Conservation (phyloP, 2,113 vertebrate species). For the Carollia perspicillata region DNA sequence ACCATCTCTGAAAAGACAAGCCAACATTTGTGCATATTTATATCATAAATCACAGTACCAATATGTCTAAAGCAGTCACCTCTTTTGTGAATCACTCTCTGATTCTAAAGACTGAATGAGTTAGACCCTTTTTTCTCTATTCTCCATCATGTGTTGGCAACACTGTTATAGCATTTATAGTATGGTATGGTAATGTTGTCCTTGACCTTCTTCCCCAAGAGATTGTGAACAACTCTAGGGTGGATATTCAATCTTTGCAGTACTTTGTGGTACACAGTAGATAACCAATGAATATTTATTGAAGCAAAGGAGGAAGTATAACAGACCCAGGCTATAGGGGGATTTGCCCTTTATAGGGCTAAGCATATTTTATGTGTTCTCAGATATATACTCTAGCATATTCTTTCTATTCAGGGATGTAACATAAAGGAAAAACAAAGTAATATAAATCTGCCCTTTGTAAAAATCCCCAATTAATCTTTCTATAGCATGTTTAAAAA, state of each 20-base stretch:
- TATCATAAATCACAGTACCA: conserved; percentile 54
- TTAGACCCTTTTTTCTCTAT: conserved; percentile 9
- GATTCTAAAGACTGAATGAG: neutral
- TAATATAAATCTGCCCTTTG: neutral
- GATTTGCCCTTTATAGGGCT: neutral
- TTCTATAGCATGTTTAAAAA: neutral
- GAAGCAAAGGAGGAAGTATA: neutral
- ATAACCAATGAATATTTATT: neutral
- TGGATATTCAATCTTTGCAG: neutral
- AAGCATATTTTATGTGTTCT: neutral
- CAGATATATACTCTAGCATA: neutral
- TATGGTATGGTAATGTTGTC: neutral
- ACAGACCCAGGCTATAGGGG: neutral
- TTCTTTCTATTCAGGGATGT: neutral
- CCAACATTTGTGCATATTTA: conserved; percentile 56
- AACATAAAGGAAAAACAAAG: neutral
- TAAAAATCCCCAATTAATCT: neutral
- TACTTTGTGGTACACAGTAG: neutral
- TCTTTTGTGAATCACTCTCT: conserved; percentile 45
- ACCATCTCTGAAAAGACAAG: conserved; percentile 54
- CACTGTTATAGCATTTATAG: neutral
- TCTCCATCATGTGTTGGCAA: conserved; percentile 9
- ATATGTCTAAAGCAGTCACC: conserved; percentile 54
- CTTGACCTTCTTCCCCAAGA: neutral
- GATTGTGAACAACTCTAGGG: neutral